Evolutionary conservation across 2,113 vertebrate species (phyloP), one percentile per base, ranked within the genome.

Genomic region (Epinephelus fuscoguttatus): DNA sequence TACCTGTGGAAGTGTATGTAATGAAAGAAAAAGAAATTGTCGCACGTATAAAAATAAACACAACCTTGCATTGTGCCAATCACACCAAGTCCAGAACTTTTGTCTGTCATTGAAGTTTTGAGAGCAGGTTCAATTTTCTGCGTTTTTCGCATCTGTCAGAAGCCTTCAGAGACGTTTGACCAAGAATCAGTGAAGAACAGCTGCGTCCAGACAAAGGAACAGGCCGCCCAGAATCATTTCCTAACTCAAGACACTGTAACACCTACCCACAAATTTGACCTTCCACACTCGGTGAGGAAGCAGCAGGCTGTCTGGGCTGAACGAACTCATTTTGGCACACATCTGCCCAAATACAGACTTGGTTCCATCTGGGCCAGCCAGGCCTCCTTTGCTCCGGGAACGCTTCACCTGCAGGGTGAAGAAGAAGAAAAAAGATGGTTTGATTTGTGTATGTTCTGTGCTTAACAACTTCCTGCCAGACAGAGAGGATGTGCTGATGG

Each of bases 341-440:
- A 99, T 99, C 93, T 99, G 98, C 64, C 98, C 98, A 84, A 99
- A 99, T 11, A 99, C 98, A 17, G 98, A 99, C 95, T 99, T 99
- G 42, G 98, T 99, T 71, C 98, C 98, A 12, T 99, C 98, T 0
- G 98, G 98, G 60, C 98, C 98, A 0, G 98, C 98, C 47, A 99
- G 94, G 19, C 98, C 98, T 5, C 98, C 98, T 96, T 99, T 99
- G 90, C 98, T 99, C 30, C 98, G 96, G 1, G 98, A 99, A n/a
- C 98, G 98, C 85, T 99, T 99, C 57, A 99, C 98, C 98, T 99
- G 67, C 66, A 62, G 71, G 71, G 42, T 11, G 21, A 61, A 70
- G 37, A 49, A 10, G 8, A 4, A 23, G 13, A 18, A 1, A 4
- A 14, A 74, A 17, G 18, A 40, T 4, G 0, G 55, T 40, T 75